Conservation (phyloP, 2,113 vertebrate genomes). For the Alligator mississippiensis region DNA sequence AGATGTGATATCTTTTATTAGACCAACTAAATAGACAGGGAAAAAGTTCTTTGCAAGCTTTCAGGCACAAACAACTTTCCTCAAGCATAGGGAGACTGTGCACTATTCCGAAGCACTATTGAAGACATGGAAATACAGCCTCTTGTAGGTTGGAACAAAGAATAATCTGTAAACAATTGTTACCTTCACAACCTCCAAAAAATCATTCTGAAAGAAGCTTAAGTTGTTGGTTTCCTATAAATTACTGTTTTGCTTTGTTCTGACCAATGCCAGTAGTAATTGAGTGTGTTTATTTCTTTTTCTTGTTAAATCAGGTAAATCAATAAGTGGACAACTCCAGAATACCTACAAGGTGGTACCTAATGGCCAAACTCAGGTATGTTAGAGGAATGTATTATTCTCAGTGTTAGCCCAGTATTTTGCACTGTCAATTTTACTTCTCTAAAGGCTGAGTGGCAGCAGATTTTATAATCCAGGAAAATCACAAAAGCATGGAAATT, state of each 20-base stretch:
- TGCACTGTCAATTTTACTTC: neutral
- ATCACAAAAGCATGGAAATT: neutral
- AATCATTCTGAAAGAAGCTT: no score
- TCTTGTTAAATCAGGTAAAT: constrained; percentile 76
- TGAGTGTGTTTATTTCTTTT: constrained; percentile 10
- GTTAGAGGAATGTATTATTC: constrained; percentile 26
- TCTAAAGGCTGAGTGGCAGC: neutral
- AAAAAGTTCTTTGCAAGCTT: no score
- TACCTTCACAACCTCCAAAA: neutral
- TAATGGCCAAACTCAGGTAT: constrained; percentile 78
- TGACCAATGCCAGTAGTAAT: neutral
- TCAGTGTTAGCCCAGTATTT: neutral
- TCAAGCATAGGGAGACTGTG: no score
- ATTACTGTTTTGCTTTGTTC: neutral
- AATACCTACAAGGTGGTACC: constrained; percentile 79
- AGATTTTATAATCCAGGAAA: neutral
- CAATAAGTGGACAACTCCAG: constrained; percentile 81
- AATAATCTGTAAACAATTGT: neutral
- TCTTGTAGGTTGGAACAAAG: neutral
- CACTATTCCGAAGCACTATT: neutral
- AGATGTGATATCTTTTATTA: no score
- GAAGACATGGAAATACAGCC: neutral
- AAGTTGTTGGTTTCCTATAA: no score
- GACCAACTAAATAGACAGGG: no score
- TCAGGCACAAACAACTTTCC: no score